phyloP scores from a whole-genome alignment of 2,113 vertebrate genomes.

The Otocyon megalotis region DNA sequence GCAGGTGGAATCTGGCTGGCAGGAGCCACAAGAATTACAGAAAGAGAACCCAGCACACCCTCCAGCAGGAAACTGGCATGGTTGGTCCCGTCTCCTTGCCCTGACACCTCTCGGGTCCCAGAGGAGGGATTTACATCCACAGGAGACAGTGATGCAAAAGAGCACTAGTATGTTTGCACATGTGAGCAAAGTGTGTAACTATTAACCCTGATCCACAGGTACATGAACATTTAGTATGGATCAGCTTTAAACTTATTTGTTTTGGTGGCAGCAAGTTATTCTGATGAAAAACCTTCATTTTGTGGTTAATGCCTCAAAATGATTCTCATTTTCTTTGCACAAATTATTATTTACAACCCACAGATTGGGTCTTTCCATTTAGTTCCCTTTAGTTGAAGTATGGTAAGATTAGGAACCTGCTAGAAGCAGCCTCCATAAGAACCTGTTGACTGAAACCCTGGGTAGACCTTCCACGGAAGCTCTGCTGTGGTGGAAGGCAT shows the following conservation, averaged over 20 bases:
- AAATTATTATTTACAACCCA: neutral
- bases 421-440: neutral
- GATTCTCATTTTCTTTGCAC: neutral
- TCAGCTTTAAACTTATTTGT: neutral
- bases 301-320: too few species aligned
- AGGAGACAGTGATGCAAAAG: neutral
- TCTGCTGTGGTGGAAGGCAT: fast-evolving
- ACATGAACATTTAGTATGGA: neutral
- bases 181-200: neutral
- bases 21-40: neutral
- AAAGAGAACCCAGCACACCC: neutral
- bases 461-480: fast-evolving
- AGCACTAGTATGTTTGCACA: neutral
- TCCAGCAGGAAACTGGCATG: fast-evolving
- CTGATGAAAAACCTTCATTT: neutral
- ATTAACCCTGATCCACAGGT: neutral
- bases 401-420: neutral
- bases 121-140: too few species aligned
- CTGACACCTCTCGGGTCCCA: fast-evolving
- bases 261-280: neutral
- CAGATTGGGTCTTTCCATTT: neutral
- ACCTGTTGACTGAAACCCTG: neutral
- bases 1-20: neutral
- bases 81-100: neutral
- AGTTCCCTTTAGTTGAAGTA: neutral